These are phyloP conservation scores for Mystacides longicornis DNA, from an alignment of 2,888 invertebrate genomes.

Conservation along the genomic window DNA sequence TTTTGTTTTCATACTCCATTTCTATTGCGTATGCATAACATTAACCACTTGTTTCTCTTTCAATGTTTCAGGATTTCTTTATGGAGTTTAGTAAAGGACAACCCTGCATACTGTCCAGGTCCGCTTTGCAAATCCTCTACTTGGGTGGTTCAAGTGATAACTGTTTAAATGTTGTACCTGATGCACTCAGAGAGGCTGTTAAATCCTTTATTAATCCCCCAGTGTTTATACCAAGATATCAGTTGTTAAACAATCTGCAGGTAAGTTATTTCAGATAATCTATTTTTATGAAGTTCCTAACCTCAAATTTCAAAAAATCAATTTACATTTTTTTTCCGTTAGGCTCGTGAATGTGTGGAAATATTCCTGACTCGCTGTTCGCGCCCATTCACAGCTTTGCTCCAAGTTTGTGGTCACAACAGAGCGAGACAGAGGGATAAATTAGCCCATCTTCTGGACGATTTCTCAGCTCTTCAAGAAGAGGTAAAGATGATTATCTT, in stretches of 20 bases:
- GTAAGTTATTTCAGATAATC: slow-evolving; percentile 32
- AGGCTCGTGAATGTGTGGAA: slow-evolving; percentile 83
- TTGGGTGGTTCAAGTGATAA: slow-evolving; percentile 45
- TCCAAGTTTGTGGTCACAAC: slow-evolving; percentile 91
- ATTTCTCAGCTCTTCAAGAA: slow-evolving; percentile 85
- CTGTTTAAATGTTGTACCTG: slow-evolving; percentile 50
- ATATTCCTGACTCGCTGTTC: slow-evolving; percentile 82
- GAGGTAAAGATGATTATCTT: slow-evolving; percentile 54
- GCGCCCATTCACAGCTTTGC: slow-evolving; percentile 75
- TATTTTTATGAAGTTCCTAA: neutral
- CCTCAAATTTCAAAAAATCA: neutral
- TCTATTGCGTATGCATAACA: too few relatives aligned
- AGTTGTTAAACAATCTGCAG: slow-evolving; percentile 59
- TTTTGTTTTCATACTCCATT: too few relatives aligned
- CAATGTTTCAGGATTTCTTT: slow-evolving; percentile 69
- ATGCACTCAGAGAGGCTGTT: slow-evolving; percentile 79
- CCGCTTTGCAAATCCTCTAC: slow-evolving; percentile 79
- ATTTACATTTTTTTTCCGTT: neutral
- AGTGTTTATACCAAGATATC: slow-evolving; percentile 67
- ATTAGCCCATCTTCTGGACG: slow-evolving; percentile 80
- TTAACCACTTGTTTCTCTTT: neutral
- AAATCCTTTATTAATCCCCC: slow-evolving; percentile 86
- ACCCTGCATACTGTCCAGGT: slow-evolving; percentile 88
- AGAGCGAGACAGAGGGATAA: slow-evolving; percentile 92
- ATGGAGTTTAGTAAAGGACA: slow-evolving; percentile 83